Conservation (phyloP, 2,888 invertebrate genomes). For the Galeruca laticollis region DNA sequence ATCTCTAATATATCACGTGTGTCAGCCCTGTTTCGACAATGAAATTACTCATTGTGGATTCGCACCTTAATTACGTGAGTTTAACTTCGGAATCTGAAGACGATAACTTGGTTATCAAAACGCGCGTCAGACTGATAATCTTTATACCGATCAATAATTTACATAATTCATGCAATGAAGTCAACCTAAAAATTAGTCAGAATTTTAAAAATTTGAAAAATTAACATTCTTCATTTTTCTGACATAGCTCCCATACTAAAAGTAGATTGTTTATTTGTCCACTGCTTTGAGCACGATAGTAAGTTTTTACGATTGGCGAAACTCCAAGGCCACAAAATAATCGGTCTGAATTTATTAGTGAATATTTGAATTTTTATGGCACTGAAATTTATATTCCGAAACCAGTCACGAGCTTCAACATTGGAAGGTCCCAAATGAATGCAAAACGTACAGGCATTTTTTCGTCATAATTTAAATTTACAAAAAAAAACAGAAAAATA, state of each 20-base stretch:
- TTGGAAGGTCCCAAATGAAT: neutral
- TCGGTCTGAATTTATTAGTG: slow-evolving; percentile 28
- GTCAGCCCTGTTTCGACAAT: too few species aligned
- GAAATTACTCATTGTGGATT: too few species aligned
- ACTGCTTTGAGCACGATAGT: slow-evolving; percentile 8
- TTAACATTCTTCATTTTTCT: neutral
- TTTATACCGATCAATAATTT: too few species aligned
- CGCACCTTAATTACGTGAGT: too few species aligned
- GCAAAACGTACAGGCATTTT: neutral
- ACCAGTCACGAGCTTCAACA: slow-evolving; percentile 20
- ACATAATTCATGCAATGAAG: too few species aligned
- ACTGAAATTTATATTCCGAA: slow-evolving; percentile 24
- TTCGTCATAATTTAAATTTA: too few species aligned
- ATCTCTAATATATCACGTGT: too few species aligned
- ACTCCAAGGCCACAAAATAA: slow-evolving; percentile 24
- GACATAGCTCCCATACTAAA: slow-evolving; percentile 5
- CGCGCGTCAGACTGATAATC: too few species aligned
- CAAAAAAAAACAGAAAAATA: neutral
- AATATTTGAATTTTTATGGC: slow-evolving; percentile 33
- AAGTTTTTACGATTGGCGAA: slow-evolving; percentile 6
- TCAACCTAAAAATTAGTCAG: too few species aligned
- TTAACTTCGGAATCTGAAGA: too few species aligned
- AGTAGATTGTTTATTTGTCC: slow-evolving; percentile 3
- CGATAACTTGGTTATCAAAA: too few species aligned
- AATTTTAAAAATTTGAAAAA: too few species aligned